Conservation (phyloP, 2,888 invertebrate genomes). For the Agrotis segetum region DNA sequence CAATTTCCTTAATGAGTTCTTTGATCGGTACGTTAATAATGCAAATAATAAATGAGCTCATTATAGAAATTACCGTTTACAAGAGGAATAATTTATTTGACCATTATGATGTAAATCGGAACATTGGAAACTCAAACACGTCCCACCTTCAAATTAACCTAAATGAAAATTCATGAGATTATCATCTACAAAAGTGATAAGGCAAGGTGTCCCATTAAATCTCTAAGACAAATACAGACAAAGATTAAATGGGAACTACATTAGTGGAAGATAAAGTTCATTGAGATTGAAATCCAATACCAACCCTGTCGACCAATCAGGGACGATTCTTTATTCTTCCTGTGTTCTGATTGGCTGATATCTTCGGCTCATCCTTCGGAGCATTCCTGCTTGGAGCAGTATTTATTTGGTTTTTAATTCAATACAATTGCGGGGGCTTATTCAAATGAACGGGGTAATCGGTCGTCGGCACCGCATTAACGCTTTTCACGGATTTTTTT, state of each 20-base stretch:
- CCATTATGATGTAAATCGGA: conserved; percentile 49
- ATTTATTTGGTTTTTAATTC: conserved; percentile 70
- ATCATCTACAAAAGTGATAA: conserved; percentile 65
- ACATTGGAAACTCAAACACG: conserved; percentile 51
- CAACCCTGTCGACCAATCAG: conserved; percentile 56
- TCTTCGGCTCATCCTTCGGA: conserved; percentile 60
- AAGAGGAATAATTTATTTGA: conserved; percentile 24
- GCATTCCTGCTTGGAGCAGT: conserved; percentile 52
- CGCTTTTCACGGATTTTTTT: conserved; percentile 66
- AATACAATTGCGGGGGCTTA: conserved; percentile 78
- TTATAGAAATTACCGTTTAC: conserved; percentile 41
- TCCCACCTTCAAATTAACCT: conserved; percentile 54
- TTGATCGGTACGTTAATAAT: conserved; percentile 13
- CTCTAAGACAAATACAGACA: conserved; percentile 64
- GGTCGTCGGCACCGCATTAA: conserved; percentile 78
- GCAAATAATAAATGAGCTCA: conserved; percentile 32
- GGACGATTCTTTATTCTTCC: conserved; percentile 38
- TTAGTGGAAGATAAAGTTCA: conserved; percentile 52
- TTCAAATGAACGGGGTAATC: conserved; percentile 81
- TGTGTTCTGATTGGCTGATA: conserved; percentile 57
- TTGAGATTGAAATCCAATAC: conserved; percentile 42
- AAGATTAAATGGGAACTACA: conserved; percentile 49
- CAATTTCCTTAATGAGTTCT: conserved; percentile 4
- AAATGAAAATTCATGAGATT: conserved; percentile 64
- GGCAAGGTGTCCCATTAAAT: conserved; percentile 59